A percentile compares a stretch with the other conserved stretches of the same genome.
phyloP scores from a whole-genome alignment of 2,113 vertebrate genomes.

The Bufo gargarizans region DNA sequence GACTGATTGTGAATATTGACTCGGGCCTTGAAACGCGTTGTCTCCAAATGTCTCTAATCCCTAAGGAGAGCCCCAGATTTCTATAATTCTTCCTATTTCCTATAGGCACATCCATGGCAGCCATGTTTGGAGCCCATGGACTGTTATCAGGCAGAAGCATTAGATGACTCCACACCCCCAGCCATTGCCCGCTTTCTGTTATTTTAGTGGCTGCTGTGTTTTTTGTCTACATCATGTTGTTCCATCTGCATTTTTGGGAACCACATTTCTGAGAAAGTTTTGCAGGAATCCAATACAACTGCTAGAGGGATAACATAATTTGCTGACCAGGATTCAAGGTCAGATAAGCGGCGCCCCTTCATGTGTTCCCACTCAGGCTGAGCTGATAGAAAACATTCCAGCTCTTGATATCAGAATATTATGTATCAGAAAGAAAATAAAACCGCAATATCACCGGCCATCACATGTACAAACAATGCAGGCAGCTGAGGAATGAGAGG shows the following conservation, averaged over 20 bases:
- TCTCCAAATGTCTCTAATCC: neutral
- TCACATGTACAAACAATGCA: neutral
- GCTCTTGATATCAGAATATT: constrained; percentile 2
- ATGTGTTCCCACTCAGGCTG: neutral
- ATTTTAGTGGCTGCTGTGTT: neutral
- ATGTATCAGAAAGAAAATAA: neutral
- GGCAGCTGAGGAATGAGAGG: neutral
- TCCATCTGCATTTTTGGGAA: neutral
- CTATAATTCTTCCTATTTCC: too few relatives aligned
- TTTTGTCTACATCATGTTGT: neutral
- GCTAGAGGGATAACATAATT: neutral
- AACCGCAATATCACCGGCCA: neutral
- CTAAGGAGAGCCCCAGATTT: too few relatives aligned
- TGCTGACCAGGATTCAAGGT: neutral
- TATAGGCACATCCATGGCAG: neutral
- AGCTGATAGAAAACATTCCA: neutral
- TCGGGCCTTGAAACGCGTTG: too few relatives aligned
- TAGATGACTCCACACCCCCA: too few relatives aligned
- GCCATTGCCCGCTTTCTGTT: neutral
- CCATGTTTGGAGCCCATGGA: too few relatives aligned
- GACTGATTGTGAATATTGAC: too few relatives aligned
- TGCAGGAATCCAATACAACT: neutral
- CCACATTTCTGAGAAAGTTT: neutral
- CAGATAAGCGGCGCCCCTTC: neutral
- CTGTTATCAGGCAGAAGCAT: neutral